Evolutionary conservation across 2,888 invertebrate species (phyloP), one percentile per base, ranked within the genome.

Genomic region (Epistrophe grossulariae): DNA sequence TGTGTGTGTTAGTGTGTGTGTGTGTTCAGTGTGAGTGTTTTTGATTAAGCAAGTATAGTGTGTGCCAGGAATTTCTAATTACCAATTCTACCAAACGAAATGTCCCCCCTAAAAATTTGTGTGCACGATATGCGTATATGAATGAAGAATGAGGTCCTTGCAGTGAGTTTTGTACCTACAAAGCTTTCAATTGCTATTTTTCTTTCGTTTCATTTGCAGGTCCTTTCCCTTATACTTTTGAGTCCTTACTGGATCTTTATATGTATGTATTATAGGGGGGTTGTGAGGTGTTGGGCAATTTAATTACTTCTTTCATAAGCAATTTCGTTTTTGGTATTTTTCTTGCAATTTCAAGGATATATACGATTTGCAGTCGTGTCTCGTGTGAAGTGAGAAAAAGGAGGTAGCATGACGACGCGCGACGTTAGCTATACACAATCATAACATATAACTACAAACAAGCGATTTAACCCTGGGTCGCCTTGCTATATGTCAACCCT

Each of bases 11-110:
- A 24, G 24, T 13, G 38, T 6, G 24, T 57, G 52, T 50, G 17
- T 31, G 24, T 38, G 15, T 38, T 62, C 24, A 24, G 24, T 35
- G 43, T 50, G 60, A 19, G 76, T 76, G 62, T 11, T 28, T 40
- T 50, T 40, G 74, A 57, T 68, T 68, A 68, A 35, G 68, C 35
- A 68, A 52, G 55, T 24, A n/a, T n/a, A 24, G 24, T 70, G 60
- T 79, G 74, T 80, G 78, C 78, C 64, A 74, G 59, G 85, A 85
- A 82, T 85, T 85, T 79, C 76, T 82, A 85, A 85, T 74, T 85
- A 74, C 79, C 62, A 79, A 28, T 55, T 73, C 57, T 78, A 59
- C 77, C 71, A 78, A 55, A 43, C 38, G 28, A 38, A 79, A 74
- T 79, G 62, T 74, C 70, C 31, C 64, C 64, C 15, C 19, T n/a